Base-by-base conservation (phyloP, 23 tunicate species). In the Aplidium turbinatum region DNA sequence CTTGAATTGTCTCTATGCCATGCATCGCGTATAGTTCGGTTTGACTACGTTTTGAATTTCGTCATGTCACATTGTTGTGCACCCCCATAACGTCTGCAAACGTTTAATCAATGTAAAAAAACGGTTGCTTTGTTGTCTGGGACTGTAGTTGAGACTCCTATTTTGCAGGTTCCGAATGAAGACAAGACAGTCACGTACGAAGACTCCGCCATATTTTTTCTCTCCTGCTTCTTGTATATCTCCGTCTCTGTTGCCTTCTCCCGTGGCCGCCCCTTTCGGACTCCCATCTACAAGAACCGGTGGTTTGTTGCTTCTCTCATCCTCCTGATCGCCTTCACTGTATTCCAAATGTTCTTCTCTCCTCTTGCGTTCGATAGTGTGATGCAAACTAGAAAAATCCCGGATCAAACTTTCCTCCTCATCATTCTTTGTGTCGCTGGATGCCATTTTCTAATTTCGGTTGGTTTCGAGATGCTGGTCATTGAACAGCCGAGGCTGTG, bases 231-330 rank as follows among this genome's bases (percentile, higher is more conserved):
- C 62, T 70, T 85, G 53, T 93, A 93, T 51, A 47, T 93, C 63
- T 55, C 79, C 0, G 81, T 69, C 0, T 70, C 89, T 3, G 79
- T 93, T 30, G 98, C 93, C n/a, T 93, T 85, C 68, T 85, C 93
- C 18, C 75, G 78, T 4, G 93, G 93, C 9, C 51, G 31, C 7
- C 98, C 98, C 3, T 93, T 79, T 58, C 88, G 98, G 16, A 93
- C 98, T 28, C 69, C 84, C 20, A 67, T 93, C 58, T 93, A 76
- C 70, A 81, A 86, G 69, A 93, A 93, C 81, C 33, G 68, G 27
- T 54, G 54, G 64, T 93, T 93, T 57, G 23, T 93, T 24, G 26
- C 36, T 20, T 50, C 78, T 36, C 88, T 93, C 47, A 31, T 93
- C 0, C 4, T 85, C 16, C 84, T 93, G 26, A 20, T 57, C 1